Percentiles rank a stretch among this genome's conserved stretches.
Conservation (phyloP, 2,888 invertebrate species). For the Eutolmus rufibarbis region DNA sequence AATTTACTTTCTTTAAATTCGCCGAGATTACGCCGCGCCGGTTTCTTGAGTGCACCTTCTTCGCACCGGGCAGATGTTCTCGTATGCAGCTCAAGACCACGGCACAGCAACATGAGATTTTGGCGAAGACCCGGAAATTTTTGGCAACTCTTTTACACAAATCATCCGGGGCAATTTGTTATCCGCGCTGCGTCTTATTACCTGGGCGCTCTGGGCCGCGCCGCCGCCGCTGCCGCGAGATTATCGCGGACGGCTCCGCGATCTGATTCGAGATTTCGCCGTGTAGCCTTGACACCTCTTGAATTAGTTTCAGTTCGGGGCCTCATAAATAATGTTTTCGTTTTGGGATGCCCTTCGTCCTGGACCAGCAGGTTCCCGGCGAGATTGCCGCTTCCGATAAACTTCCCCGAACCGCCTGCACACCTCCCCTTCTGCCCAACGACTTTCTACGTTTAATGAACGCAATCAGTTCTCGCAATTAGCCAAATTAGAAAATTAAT, state of each 20-base stretch:
- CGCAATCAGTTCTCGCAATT: background rate
- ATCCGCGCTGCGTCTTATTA: constrained; percentile 20
- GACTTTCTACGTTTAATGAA: background rate
- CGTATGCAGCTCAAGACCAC: background rate
- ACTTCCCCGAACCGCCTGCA: background rate
- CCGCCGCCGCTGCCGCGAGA: background rate
- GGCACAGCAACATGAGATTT: constrained; percentile 14
- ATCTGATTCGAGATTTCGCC: constrained; percentile 28
- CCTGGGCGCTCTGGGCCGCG: background rate
- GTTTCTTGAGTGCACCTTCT: background rate
- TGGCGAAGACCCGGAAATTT: constrained; percentile 19
- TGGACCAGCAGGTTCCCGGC: background rate
- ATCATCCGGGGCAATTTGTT: constrained; percentile 32
- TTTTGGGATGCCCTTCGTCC: background rate
- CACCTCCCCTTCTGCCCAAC: background rate
- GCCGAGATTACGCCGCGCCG: background rate
- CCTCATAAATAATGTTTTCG: constrained; percentile 22
- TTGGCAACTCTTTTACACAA: constrained; percentile 23
- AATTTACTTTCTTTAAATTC: constrained; percentile 11
- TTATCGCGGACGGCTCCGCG: background rate
- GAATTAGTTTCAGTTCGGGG: constrained; percentile 29
- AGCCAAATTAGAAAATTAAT: background rate
- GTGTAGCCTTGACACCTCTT: constrained; percentile 36
- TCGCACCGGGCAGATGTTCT: constrained; percentile 5
- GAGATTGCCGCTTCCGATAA: background rate